A percentile compares a stretch with the other conserved stretches of the same genome.
These are phyloP conservation scores for Matsumyia berberina DNA, from an alignment of 2,888 invertebrate genomes.

Conservation along the genomic window DNA sequence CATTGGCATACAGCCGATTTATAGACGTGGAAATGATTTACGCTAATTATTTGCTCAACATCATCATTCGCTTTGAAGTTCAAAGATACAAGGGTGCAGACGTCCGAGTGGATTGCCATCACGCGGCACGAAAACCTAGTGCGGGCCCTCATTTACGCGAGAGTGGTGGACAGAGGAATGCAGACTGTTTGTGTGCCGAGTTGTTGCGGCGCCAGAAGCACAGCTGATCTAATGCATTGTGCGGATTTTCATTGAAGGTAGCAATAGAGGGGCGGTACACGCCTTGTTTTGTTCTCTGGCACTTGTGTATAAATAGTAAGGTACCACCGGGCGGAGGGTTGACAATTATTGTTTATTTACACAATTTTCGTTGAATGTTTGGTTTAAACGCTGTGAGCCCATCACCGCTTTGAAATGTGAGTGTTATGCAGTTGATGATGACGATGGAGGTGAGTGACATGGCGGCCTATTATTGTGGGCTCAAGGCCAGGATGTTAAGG, in stretches of 20 bases:
- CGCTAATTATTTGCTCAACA: slow-evolving; percentile 60
- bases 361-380: too few relatives aligned
- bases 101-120: slow-evolving; percentile 2
- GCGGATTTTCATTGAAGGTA: slow-evolving; percentile 22
- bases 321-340: not conserved
- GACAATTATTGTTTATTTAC: slow-evolving; percentile 41
- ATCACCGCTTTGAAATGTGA: too few relatives aligned
- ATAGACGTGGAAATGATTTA: slow-evolving; percentile 49
- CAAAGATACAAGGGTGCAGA: slow-evolving; percentile 47
- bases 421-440: too few relatives aligned
- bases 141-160: not conserved
- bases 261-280: not conserved
- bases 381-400: too few relatives aligned
- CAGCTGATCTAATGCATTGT: slow-evolving; percentile 29
- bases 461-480: too few relatives aligned
- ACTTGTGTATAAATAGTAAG: slow-evolving; percentile 32
- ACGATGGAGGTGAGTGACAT: too few relatives aligned
- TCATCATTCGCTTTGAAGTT: slow-evolving; percentile 67
- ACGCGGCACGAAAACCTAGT: slow-evolving; percentile 4
- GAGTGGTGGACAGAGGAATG: not conserved
- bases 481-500: too few relatives aligned
- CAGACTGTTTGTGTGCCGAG: slow-evolving; percentile 6
- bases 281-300: not conserved
- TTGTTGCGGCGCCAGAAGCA: slow-evolving; percentile 12
- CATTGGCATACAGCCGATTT: slow-evolving; percentile 38